Evolutionary conservation across 30 jellyfish, hydroid and myxozoan species (phyloP).

Genomic region (Aurelia coerulea): DNA sequence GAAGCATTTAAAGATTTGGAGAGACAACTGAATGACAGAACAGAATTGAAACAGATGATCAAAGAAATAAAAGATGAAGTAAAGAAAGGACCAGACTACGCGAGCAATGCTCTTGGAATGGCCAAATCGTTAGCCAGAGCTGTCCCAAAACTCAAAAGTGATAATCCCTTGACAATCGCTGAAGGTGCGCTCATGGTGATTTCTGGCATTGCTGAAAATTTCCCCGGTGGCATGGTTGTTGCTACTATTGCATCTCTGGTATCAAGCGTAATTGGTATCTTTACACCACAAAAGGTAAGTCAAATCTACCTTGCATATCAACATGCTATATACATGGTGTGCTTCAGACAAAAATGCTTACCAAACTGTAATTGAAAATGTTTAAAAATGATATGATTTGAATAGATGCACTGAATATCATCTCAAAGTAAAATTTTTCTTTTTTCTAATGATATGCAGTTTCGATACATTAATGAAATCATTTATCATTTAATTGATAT

Average conservation of each 20-base stretch:
- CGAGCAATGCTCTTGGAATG: constrained; percentile 16
- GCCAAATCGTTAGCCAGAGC: constrained; percentile 23
- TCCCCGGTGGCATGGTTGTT: constrained; percentile 32
- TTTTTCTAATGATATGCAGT: too few relatives aligned
- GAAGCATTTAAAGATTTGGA: constrained; percentile 18
- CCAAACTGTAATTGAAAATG: background rate
- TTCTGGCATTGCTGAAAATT: constrained; percentile 36
- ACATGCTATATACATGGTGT: background rate
- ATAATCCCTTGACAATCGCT: constrained; percentile 27
- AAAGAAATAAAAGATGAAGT: constrained; percentile 33
- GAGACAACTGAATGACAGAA: constrained; percentile 8
- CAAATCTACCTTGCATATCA: background rate
- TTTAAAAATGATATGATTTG: background rate
- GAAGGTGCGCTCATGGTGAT: constrained; percentile 32
- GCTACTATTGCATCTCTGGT: constrained; percentile 32
- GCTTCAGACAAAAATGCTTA: background rate
- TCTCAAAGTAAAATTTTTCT: too few relatives aligned
- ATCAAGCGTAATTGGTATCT: constrained; percentile 30
- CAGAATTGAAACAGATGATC: constrained; percentile 15
- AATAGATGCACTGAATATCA: too few relatives aligned
- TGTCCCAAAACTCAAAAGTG: constrained; percentile 29
- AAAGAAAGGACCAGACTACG: constrained; percentile 31
- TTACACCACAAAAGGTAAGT: constrained; percentile 33
- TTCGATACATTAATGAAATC: too few relatives aligned
- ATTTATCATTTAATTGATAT: too few relatives aligned